A percentile compares a stretch with the other conserved stretches of the same genome.
Conservation (phyloP, 2,888 invertebrate genomes). For the Athalia rosae region DNA sequence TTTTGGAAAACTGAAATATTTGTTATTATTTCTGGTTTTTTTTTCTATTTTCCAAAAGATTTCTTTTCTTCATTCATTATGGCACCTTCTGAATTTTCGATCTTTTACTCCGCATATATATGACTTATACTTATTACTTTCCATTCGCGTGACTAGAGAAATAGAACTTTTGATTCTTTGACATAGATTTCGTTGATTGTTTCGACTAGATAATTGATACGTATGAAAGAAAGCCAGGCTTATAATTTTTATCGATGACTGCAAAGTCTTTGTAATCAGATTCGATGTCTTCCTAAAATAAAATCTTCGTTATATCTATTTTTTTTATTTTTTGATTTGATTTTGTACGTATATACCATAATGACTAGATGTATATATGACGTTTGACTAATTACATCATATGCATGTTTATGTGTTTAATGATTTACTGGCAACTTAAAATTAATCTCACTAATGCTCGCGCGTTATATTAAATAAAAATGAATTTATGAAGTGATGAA, state of each 20-base stretch:
- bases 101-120: constrained; percentile 7
- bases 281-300: too few species aligned
- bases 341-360: too few species aligned
- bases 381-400: constrained; percentile 16
- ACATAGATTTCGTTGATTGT: constrained; percentile 40
- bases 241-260: too few species aligned
- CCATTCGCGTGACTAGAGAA: constrained; percentile 47
- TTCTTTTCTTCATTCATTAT: constrained; percentile 6
- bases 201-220: constrained; percentile 49
- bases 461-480: not conserved
- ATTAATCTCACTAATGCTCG: constrained; percentile 56
- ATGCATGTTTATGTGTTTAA: not conserved
- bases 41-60: constrained; percentile 17
- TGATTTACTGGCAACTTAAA: constrained; percentile 44
- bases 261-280: too few species aligned
- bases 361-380: too few species aligned
- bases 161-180: constrained; percentile 43
- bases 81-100: constrained; percentile 42
- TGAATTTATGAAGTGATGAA: not conserved
- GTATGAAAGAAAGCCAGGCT: too few species aligned
- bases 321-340: too few species aligned
- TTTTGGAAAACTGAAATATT: constrained; percentile 45
- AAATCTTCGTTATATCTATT: too few species aligned
- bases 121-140: not conserved
- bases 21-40: constrained; percentile 12